Conservation (phyloP, 2,113 vertebrate species). For the Tachysurus fulvidraco region DNA sequence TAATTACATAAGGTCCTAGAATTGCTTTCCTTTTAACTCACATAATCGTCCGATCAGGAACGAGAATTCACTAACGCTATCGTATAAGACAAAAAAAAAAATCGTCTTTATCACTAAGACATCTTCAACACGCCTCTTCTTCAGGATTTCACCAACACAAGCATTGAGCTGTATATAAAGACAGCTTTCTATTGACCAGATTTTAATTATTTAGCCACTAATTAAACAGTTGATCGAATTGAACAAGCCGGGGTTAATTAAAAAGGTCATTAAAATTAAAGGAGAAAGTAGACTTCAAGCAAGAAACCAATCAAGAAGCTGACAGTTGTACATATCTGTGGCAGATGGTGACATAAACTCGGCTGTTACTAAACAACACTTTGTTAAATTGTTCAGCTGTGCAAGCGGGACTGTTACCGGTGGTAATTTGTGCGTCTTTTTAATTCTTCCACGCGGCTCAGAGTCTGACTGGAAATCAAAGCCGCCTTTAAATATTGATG, state of each 20-base stretch:
- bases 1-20: no score
- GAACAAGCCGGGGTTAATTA: conserved; percentile 4
- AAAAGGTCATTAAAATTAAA: not conserved
- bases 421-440: not conserved
- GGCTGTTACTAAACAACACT: not conserved
- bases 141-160: not conserved
- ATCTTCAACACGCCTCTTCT: not conserved
- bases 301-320: not conserved
- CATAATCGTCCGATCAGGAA: not conserved
- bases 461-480: not conserved
- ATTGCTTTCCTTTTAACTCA: no score
- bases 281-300: not conserved
- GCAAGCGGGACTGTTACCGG: not conserved
- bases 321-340: not conserved
- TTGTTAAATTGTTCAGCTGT: not conserved
- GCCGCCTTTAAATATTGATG: conserved; percentile 18
- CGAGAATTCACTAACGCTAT: not conserved
- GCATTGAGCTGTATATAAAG: not conserved
- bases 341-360: not conserved
- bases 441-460: not conserved
- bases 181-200: not conserved
- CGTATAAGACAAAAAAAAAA: not conserved
- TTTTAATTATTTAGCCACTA: conserved; percentile 16
- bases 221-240: conserved; percentile 8
- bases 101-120: not conserved